Base-by-base conservation (phyloP, 2,888 invertebrate genomes). In the Cryptocephalus primarius region DNA sequence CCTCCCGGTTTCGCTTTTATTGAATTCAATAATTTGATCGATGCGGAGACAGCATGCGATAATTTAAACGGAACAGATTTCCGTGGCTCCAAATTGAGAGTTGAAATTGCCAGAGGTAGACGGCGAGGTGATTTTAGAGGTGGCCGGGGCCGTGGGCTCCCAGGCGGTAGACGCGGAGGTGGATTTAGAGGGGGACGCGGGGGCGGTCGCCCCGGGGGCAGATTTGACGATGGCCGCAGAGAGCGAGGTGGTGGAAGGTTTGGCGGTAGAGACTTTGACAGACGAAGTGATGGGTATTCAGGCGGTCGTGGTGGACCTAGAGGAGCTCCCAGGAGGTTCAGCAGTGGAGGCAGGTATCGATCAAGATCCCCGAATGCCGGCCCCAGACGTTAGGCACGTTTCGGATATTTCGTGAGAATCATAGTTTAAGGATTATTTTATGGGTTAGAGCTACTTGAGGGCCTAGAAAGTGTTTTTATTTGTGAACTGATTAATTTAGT, bases 1-100 rank as follows among this genome's bases (percentile, higher is more conserved):
- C 92, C 92, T 58, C 91, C 91, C 58, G 91, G 92, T 64, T 93
- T 92, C 73, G 92, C 91, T 55, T 92, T 92, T 75, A 88, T 92
- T 69, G 91, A 92, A 74, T 93, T 90, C 72, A 83, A 85, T 68
- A 88, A 85, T 72, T 80, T 83, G 69, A 83, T 85, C 66, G 91
- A 92, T 73, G 92, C 92, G 36, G 88, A 90, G 68, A 83, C 86
- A 64, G 92, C 92, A 53, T 89, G 90, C 73, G 85, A 83, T 70
- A 85, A 83, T 64, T 79, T 92, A 74, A 91, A 92, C 64, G 91
- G 91, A 54, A 82, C 85, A 55, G 88, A 89, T 70, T 80, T 91
- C 66, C 75, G 89, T 74, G 91, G 91, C 60, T 85, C 87, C 60
- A 89, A 89, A 63, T 74, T 92, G 56, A 79, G 90, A 63, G 91